Base-by-base conservation (phyloP, 2,113 vertebrate species). In the Girardinichthys multiradiatus region DNA sequence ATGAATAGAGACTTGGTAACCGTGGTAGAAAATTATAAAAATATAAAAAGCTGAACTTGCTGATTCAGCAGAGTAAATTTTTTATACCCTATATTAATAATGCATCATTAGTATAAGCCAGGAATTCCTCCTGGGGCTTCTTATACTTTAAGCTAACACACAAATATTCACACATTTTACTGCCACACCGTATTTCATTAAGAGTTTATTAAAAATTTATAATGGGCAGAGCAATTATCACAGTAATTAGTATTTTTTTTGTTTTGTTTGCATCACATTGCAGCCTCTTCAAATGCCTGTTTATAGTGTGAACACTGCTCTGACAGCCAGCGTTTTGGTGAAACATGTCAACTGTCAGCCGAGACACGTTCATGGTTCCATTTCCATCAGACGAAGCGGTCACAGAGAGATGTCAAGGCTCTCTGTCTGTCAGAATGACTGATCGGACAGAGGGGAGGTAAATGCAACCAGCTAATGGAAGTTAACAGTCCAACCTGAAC, bases 31-130 rank as follows among this genome's bases (percentile, higher is more conserved):
- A 79, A 67, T 21, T 7, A 19, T n/a, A 19, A 68, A 72, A 66
- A 39, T 26, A n/a, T 64, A n/a, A 64, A 63, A 73, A 45, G 60
- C 59, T 64, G 30, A 72, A 64, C 81, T 76, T 77, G 80, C 77
- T 73, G 85, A 84, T 72, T 84, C 81, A 80, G 85, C 83, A 69
- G 31, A 35, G 77, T 90, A 48, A 80, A 87, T 84, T 84, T 82
- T 86, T 84, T 60, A 87, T 77, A 24, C 6, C 26, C 3, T 0
- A 0, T 45, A 86, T 90, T 80, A 86, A 87, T 90, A 84, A 87
- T 90, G 39, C 64, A 90, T 82, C 66, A 74, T 87, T 76, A 82
- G 80, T 84, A 84, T 74, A 82, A 87, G 84, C 64, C 74, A 82
- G 68, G 68, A 79, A 74, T 87, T 71, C 68, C 67, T 84, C 78